Percentiles rank a stretch among this genome's conserved stretches.
Evolutionary conservation across 2,113 vertebrate genomes (phyloP).

Genomic region (Neodontobutis hainanensis): DNA sequence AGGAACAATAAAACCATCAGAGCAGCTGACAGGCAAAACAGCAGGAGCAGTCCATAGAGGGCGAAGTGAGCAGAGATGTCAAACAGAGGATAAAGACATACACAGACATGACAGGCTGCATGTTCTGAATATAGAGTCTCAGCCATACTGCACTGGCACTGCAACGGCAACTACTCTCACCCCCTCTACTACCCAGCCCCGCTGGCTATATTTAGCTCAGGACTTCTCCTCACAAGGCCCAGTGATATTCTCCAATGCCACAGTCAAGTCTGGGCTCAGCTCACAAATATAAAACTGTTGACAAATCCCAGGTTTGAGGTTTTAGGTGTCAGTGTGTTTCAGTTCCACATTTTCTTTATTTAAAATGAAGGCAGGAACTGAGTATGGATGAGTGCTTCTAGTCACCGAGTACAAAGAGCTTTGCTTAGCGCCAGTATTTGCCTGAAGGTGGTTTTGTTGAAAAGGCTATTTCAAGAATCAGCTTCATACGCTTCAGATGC

Average conservation of each 20-base stretch:
- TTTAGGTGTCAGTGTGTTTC: constrained; percentile 18
- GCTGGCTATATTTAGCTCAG: constrained; percentile 66
- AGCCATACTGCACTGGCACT: constrained; percentile 52
- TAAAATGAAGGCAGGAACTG: neutral
- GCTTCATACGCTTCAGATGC: constrained; percentile 37
- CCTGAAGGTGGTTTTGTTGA: constrained; percentile 64
- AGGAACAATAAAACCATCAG: constrained; percentile 70
- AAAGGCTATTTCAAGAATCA: constrained; percentile 69
- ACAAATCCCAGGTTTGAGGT: constrained; percentile 23
- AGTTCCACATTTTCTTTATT: constrained; percentile 18
- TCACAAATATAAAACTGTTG: neutral
- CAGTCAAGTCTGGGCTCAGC: constrained; percentile 30
- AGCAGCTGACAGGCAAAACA: constrained; percentile 57
- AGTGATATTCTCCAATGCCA: constrained; percentile 41
- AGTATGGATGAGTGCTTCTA: constrained; percentile 53
- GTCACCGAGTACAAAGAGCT: constrained; percentile 57
- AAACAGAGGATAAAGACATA: constrained; percentile 72
- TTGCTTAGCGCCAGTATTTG: constrained; percentile 54
- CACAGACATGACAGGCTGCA: constrained; percentile 72
- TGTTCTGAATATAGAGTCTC: constrained; percentile 75
- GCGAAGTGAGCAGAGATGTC: constrained; percentile 69
- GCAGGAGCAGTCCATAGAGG: constrained; percentile 65
- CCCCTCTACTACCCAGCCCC: constrained; percentile 28
- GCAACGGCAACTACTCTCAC: constrained; percentile 53
- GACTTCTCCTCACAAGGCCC: constrained; percentile 37